Percentiles rank a stretch among this genome's conserved stretches.
Evolutionary conservation across 2,113 vertebrate genomes (phyloP).

Genomic region (Dromaius novaehollandiae): DNA sequence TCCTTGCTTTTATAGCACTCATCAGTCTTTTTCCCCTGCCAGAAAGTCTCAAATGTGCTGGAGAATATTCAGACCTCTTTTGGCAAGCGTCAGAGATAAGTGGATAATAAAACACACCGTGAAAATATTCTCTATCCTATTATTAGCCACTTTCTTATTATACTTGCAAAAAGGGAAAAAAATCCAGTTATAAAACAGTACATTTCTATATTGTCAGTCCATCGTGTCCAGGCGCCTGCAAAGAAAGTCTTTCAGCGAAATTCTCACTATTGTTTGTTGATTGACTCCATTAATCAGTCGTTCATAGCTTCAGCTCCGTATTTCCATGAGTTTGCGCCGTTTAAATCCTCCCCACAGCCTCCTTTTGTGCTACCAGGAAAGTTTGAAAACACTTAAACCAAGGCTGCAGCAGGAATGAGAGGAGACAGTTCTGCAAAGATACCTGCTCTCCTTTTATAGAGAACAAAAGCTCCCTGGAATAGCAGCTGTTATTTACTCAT

Average conservation of each 20-base stretch:
- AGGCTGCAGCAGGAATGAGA: constrained; percentile 18
- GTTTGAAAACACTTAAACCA: neutral
- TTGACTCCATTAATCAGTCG: constrained; percentile 44
- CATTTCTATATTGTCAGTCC: neutral
- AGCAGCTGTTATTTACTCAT: constrained; percentile 54
- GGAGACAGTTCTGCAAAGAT: constrained; percentile 24
- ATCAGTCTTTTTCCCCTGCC: constrained; percentile 39
- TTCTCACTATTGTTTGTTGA: neutral
- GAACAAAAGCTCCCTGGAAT: constrained; percentile 31
- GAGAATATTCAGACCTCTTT: constrained; percentile 57
- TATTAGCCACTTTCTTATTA: constrained; percentile 54
- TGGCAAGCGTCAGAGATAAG: constrained; percentile 52
- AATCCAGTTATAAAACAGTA: neutral
- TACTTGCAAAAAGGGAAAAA: constrained; percentile 3
- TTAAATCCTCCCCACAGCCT: neutral
- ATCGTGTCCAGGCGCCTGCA: neutral
- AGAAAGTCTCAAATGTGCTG: constrained; percentile 36
- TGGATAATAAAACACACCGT: constrained; percentile 56
- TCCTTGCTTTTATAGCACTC: constrained; percentile 3
- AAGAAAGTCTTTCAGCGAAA: neutral
- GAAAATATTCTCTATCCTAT: constrained; percentile 35
- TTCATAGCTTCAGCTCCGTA: neutral
- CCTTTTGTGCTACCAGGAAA: constrained; percentile 23
- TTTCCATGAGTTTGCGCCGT: neutral
- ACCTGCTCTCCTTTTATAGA: constrained; percentile 16